Base-by-base conservation (phyloP, 1,140 invertebrate species). In the Caenorhabditis briggsae region DNA sequence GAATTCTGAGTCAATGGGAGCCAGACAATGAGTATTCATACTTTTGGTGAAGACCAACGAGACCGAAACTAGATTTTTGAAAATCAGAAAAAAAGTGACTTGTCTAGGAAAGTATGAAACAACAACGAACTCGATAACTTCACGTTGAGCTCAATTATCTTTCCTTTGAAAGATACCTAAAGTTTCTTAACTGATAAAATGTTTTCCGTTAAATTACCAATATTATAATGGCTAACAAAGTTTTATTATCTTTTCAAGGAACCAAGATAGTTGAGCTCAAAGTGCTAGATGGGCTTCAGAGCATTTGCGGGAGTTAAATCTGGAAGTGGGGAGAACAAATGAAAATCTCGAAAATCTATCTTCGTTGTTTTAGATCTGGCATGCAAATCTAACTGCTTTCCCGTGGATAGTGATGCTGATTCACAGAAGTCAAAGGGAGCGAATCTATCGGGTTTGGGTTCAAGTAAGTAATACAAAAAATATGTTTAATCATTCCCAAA, bases 401-500 rank as follows among this genome's bases (percentile, higher is more conserved):
- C 70, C 70, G 12, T 78, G 70, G 70, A 78, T 78, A 50, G 70
- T 78, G 5, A 78, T 78, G 70, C 18, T 78, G 70, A 50, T 78
- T 50, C 70, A 78, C 23, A 46, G 70, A n/a, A 78, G 70, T 78
- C 43, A 78, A 23, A 78, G 70, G 23, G 70, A 78, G n/a, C 33
- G 70, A 23, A 48, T 78, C 8, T 23, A 50, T 25, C n/a, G n/a
- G 53, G n/a, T 78, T 23, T 78, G 70, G 70, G 23, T 18, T 6
- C 70, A 78, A 46, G 70, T 78, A 46, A 78, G 59, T 33, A 33
- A 33, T 33, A 33, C 1, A 33, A 33, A 33, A 33, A 33, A 33
- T 2, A 33, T 33, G 33, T 33, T 33, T 3, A 33, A 33, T 33
- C 3, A 33, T 33, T 33, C 33, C 33, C 33, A 33, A 33, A 33